phyloP scores from a whole-genome alignment of 2,888 invertebrate species.

The Ennomos quercinarius region DNA sequence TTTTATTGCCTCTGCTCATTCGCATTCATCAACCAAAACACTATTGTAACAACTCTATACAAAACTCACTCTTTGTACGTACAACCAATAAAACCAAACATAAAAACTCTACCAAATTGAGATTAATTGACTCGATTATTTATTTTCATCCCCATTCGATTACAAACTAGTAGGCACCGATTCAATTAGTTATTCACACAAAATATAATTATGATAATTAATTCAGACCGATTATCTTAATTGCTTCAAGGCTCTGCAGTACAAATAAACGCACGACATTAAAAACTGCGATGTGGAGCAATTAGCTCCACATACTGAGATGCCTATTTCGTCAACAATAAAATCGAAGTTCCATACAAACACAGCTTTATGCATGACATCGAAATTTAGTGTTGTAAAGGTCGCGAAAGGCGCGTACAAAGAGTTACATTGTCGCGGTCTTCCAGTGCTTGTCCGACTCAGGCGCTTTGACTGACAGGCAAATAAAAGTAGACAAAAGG shows the following conservation, averaged over 20 bases:
- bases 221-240: constrained; percentile 43
- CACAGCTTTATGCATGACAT: constrained; percentile 78
- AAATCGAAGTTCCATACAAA: constrained; percentile 62
- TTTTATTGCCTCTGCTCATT: constrained; percentile 52
- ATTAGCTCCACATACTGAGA: constrained; percentile 49
- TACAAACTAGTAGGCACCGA: constrained; percentile 36
- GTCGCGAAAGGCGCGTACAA: constrained; percentile 72
- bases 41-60: constrained; percentile 35
- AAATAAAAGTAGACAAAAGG: constrained; percentile 79
- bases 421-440: constrained; percentile 73
- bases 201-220: constrained; percentile 35
- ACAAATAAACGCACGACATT: constrained; percentile 43
- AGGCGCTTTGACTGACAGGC: constrained; percentile 77
- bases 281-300: constrained; percentile 50
- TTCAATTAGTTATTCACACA: constrained; percentile 41
- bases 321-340: constrained; percentile 49
- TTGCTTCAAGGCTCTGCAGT: constrained; percentile 35
- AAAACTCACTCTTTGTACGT: constrained; percentile 30
- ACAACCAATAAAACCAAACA: constrained; percentile 34
- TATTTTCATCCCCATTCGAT: constrained; percentile 34
- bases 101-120: constrained; percentile 36
- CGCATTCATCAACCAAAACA: constrained; percentile 49
- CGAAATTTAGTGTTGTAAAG: constrained; percentile 74
- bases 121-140: constrained; percentile 42
- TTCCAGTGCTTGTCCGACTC: constrained; percentile 64